Base-by-base conservation (phyloP, 2,797 vertebrate genomes). In the Dendrocincla tyrannina region DNA sequence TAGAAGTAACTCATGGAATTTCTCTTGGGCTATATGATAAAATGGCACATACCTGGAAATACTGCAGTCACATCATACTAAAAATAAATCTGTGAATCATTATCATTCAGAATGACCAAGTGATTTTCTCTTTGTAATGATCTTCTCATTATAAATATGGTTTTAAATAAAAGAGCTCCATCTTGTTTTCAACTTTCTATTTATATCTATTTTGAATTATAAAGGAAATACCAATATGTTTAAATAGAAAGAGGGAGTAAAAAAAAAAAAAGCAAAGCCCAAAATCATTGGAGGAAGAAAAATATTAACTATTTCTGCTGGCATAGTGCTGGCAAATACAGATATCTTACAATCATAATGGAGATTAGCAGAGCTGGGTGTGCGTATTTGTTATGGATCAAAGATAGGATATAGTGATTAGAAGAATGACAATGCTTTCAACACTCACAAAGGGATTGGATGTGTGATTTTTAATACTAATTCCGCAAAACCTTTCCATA, bases 371-470 rank as follows among this genome's bases (percentile, higher is more conserved):
- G 86, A 85, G 25, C 23, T 42, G 84, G 86, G 75, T 88, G 85
- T 89, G 85, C 75, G 74, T 95, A 95, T 97, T 96, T 96, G 92
- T 95, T 94, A 94, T 50, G 73, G 64, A 69, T 91, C 55, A 74
- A 64, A 68, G 80, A 80, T 55, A 82, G 62, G 94, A 92, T 95
- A 63, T 60, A 96, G 73, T 50, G 60, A 68, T 97, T 97, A 96
- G 78, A 89, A 94, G 73, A 95, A 87, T 89, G 91, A 72, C 83
- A 68, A 79, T 68, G 56, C 80, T 95, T 96, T 91, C 74, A 19
- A 42, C 18, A 41, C 46, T 74, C 33, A 82, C 74, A 85, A 52
- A 32, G 41, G 76, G 74, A 95, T 42, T 93, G 89, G 75, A 86
- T 72, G 44, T 66, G 32, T 10, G 24, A 89, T 92, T 67, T 56